Conservation (phyloP, 1,140 invertebrate species). For the Macrocentrus cingulum region DNA sequence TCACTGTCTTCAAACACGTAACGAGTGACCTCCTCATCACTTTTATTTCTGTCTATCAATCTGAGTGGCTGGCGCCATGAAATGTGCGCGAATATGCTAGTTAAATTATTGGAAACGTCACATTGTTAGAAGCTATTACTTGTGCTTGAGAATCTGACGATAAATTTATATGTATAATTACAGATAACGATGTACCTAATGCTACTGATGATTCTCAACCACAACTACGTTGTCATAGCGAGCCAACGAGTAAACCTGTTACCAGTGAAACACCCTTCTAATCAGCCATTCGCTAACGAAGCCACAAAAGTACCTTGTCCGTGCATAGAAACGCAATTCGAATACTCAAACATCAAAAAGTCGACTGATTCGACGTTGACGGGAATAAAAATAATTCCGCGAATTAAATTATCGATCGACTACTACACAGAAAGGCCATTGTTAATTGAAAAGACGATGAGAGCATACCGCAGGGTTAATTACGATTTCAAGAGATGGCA, state of each 20-base stretch:
- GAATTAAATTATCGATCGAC: slow-evolving; percentile 11
- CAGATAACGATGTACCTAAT: slow-evolving; percentile 6
- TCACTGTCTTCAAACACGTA: neutral
- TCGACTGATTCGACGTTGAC: neutral
- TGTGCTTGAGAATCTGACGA: no score
- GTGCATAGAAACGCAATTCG: slow-evolving; percentile 4
- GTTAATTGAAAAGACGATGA: slow-evolving; percentile 10
- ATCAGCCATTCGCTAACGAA: slow-evolving; percentile 15
- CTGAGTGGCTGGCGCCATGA: neutral
- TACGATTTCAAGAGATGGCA: neutral
- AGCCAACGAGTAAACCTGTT: no score
- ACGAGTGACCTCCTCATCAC: neutral
- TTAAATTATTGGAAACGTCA: no score
- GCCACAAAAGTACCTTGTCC: neutral
- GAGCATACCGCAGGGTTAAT: slow-evolving; percentile 1
- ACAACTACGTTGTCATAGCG: neutral
- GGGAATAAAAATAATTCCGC: slow-evolving; percentile 1
- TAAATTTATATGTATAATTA: slow-evolving; percentile 2
- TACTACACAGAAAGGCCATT: neutral
- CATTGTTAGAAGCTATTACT: no score
- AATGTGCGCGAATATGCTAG: no score
- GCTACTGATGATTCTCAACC: neutral
- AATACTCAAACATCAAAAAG: slow-evolving; percentile 12
- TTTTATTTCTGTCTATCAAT: neutral
- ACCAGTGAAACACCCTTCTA: slow-evolving; percentile 4